phyloP scores from a whole-genome alignment of 2,113 vertebrate species.

The Casuarius casuarius region DNA sequence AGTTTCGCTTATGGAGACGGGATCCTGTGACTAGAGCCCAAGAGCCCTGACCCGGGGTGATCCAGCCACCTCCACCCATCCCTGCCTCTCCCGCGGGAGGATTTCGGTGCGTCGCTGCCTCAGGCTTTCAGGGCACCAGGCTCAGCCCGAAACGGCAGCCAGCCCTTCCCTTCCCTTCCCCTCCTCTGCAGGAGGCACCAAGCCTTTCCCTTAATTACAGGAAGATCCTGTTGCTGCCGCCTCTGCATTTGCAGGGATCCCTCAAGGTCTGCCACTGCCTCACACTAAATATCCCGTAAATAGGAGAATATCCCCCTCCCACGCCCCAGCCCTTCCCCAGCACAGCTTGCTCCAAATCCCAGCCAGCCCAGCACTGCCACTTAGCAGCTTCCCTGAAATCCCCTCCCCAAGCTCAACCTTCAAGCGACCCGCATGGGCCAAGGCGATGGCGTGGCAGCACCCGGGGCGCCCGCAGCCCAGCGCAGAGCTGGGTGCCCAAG shows the following conservation, averaged over 20 bases:
- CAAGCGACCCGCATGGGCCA: background rate
- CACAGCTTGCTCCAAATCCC: constrained; percentile 54
- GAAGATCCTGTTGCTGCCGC: background rate
- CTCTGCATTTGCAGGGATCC: background rate
- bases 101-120: background rate
- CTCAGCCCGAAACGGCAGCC: accelerated
- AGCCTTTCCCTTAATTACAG: accelerated
- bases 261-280: background rate
- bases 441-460: accelerated
- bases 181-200: background rate
- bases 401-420: constrained; percentile 38
- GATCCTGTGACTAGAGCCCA: background rate
- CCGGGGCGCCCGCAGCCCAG: background rate
- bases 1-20: accelerated
- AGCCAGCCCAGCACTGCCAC: background rate
- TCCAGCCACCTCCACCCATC: accelerated
- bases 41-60: background rate
- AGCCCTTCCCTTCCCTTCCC: background rate
- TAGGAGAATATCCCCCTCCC: constrained; percentile 52
- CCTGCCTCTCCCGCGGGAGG: accelerated
- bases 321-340: constrained; percentile 6
- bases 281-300: constrained; percentile 4
- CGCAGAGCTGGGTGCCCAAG: background rate
- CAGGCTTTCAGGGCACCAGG: background rate
- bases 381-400: constrained; percentile 26